Base-by-base conservation (phyloP, 2,888 invertebrate species). In the Drosophila conformis region DNA sequence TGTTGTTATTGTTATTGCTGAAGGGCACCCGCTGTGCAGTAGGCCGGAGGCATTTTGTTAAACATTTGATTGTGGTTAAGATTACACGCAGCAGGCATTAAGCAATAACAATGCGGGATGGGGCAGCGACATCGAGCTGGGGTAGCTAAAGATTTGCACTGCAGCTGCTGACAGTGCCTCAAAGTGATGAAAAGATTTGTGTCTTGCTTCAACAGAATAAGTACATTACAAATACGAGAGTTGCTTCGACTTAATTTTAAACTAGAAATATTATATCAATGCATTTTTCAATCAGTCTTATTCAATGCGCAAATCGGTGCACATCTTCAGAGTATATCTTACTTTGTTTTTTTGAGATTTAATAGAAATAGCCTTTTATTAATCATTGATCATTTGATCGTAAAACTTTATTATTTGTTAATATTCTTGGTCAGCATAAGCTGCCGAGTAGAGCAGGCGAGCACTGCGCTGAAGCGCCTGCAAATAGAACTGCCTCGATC, bases 41-140 rank as follows among this genome's bases (percentile, higher is more conserved):
- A 66, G 69, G 56, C 76, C 72, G 72, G 80, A 72, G 81, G 81
- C 89, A 83, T 89, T 84, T 88, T 83, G 83, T 81, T 72, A 42
- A 84, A 89, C 83, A 84, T 84, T 84, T 84, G 84, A 84, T 88
- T 83, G 87, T 78, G 89, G 80, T 78, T 80, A 72, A 80, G 80
- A 82, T 80, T 79, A 72, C 69, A 69, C 80, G 56, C 78, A 80
- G 78, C 78, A 48, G 77, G 80, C 59, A 59, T 46, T 72, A n/a
- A 42, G 62, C 58, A n/a, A 69, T 52, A 56, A 48, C 40, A 53
- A 61, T 38, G 48, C 11, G n/a, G 40, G 40, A 13, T 35, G 6
- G 8, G 8, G 25, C 0, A 29, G 15, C 46, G 31, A 2, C 46
- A 8, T 8, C 46, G 46, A 25, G 25, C 25, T 46, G 46, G 46